Base-by-base conservation (phyloP, 2,888 invertebrate genomes). In the Linyphia triangularis region DNA sequence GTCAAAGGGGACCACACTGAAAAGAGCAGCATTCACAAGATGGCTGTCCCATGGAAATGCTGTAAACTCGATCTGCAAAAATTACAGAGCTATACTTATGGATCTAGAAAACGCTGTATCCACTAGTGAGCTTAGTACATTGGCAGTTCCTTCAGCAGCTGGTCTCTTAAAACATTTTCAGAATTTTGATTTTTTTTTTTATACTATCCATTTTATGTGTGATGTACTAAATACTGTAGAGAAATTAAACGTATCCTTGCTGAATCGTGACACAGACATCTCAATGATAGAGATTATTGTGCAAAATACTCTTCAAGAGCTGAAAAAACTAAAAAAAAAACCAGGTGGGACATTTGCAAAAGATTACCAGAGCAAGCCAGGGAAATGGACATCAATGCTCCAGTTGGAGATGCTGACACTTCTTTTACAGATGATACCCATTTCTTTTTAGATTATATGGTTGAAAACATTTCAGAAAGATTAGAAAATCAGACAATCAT, bases 31-130 rank as follows among this genome's bases (percentile, higher is more conserved):
- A 10, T 57, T 51, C 43, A 73, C 73, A 1, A 16, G 57, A 51
- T 73, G 73, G 73, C 51, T 73, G 19, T 73, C 73, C 4, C 73
- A 73, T 43, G 51, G n/a, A 3, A 73, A 43, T 4, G 73, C 73
- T 22, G 16, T 73, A 2, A 22, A 73, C 22, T 40, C 40, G 0
- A 73, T 73, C 13, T 6, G 73, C 10, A 24, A 28, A 30, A 73
- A 43, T 51, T 51, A 51, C 24, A 5, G 19, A 43, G 57, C 51
- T 10, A 40, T 73, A 6, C 24, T 43, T 7, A 51, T 22, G 2
- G 51, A 73, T n/a, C 9, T 73, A 10, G 73, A 73, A 43, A 73
- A 73, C 43, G n/a, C 73, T 1, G 40, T 40, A 40, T 40, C 40
- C 1, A 40, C 40, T 13, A 16, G 40, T 13, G 40, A 40, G 4